A percentile compares a stretch with the other conserved stretches of the same genome.
Conservation (phyloP, 2,113 vertebrate species). For the Sinosuthora webbiana region DNA sequence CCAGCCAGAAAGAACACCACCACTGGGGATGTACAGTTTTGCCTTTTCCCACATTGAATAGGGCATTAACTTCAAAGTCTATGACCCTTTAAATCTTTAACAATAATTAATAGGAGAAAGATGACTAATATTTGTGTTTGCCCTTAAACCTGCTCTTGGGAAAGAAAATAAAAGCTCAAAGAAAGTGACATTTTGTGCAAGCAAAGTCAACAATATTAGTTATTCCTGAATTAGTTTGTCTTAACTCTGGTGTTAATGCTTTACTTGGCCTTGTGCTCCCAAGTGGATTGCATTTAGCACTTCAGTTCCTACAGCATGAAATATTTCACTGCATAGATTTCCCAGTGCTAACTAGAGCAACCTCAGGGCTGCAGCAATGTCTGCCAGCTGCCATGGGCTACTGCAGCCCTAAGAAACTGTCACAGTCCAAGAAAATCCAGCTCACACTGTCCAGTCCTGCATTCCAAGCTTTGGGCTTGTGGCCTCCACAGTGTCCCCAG, state of each 20-base stretch:
- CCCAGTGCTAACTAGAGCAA: not conserved
- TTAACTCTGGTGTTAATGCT: conserved; percentile 71
- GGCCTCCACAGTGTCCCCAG: not conserved
- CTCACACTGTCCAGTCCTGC: not conserved
- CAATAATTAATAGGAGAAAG: conserved; percentile 80
- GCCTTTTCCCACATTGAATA: conserved; percentile 77
- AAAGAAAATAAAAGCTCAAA: conserved; percentile 24
- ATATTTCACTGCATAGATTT: not conserved
- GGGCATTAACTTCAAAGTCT: conserved; percentile 75
- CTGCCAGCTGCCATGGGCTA: not conserved
- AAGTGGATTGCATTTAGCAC: conserved; percentile 12
- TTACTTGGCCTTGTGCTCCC: conserved; percentile 65
- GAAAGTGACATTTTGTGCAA: conserved; percentile 56
- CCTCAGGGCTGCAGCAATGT: not conserved
- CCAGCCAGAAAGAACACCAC: conserved; percentile 73
- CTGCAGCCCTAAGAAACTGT: not conserved
- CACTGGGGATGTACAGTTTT: conserved; percentile 55
- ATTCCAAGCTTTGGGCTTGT: not conserved
- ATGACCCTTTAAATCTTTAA: conserved; percentile 81
- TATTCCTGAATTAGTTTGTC: conserved; percentile 56
- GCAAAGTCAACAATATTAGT: conserved; percentile 47
- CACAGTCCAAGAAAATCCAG: not conserved
- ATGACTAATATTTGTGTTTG: conserved; percentile 76
- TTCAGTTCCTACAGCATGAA: conserved; percentile 11
- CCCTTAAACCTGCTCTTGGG: conserved; percentile 21